Evolutionary conservation across 2,888 invertebrate species (phyloP).

Genomic region (Stenolophus ochropezus): DNA sequence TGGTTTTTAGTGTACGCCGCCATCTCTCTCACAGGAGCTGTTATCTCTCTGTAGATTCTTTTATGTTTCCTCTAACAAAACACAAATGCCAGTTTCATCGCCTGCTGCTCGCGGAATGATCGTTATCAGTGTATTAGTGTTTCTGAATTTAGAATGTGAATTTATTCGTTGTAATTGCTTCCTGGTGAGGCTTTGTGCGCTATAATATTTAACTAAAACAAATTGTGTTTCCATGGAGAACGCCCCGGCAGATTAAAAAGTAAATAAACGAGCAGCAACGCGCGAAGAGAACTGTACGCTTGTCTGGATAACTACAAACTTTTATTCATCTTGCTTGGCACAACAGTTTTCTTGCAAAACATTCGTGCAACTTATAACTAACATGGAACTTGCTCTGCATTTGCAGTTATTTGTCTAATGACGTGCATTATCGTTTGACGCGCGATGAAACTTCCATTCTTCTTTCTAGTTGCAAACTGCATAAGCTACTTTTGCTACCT

Average conservation of each 20-base stretch:
- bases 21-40: slow-evolving; percentile 28
- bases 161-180: slow-evolving; percentile 16
- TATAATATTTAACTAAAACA: slow-evolving; percentile 10
- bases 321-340: not conserved
- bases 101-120: slow-evolving; percentile 20
- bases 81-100: slow-evolving; percentile 42
- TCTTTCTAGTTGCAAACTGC: too few relatives aligned
- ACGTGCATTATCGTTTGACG: not conserved
- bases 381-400: not conserved
- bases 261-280: not conserved
- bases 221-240: not conserved
- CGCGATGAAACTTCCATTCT: too few relatives aligned
- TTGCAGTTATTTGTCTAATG: not conserved
- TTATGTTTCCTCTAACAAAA: slow-evolving; percentile 49
- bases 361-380: not conserved
- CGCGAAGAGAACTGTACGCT: not conserved
- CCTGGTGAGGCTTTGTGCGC: not conserved
- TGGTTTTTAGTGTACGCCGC: slow-evolving; percentile 47
- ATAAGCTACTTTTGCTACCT: too few relatives aligned
- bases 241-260: not conserved
- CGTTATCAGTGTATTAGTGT: slow-evolving; percentile 13
- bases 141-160: slow-evolving; percentile 12
- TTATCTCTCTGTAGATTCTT: slow-evolving; percentile 42
- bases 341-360: not conserved
- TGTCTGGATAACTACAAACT: not conserved